Base-by-base conservation (phyloP, 2,888 invertebrate species). In the Drosophila fulvimacula region DNA sequence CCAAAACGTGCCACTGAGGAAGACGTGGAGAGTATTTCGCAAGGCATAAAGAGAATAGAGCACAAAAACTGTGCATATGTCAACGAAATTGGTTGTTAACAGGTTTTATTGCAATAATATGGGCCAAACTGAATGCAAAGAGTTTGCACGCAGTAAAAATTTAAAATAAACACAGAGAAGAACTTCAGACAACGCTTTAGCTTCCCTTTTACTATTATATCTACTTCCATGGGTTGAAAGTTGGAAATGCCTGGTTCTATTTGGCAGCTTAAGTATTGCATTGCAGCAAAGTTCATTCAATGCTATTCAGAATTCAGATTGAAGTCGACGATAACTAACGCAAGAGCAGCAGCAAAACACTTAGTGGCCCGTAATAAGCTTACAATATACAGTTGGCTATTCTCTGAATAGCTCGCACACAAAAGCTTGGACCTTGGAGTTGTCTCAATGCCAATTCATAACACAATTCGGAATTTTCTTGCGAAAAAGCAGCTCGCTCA, bases 321-420 rank as follows among this genome's bases (percentile, higher is more conserved):
- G 59, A 62, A 46, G 61, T 38, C 10, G 4, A 7, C 15, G 11
- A 39, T 32, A 19, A 32, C 19, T 5, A 51, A 10, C 11, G 30
- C 51, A 48, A 48, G 49, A 13, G 34, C 32, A 21, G 15, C 5
- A 32, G 15, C 10, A 42, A 56, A 38, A 19, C 44, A 71, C 64
- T 63, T 76, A 38, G 44, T 51, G 49, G 24, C 36, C 15, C 21
- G 38, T 59, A 72, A 57, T 52, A 56, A 72, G 73, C 53, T 53
- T 48, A 52, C 34, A 19, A 32, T 30, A 36, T 24, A 24, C 32
- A 42, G 21, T 17, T n/a, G 19, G 24, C 11, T 17, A 11, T 51
- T 21, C 49, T 19, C 52, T 38, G 38, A 38, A 24, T 10, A 6
- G 11, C 38, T 38, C 13, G 11, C 24, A 38, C 52, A 52, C 38